Evolutionary conservation across 1,140 invertebrate species (phyloP).

Genomic region (Papilio xuthus): DNA sequence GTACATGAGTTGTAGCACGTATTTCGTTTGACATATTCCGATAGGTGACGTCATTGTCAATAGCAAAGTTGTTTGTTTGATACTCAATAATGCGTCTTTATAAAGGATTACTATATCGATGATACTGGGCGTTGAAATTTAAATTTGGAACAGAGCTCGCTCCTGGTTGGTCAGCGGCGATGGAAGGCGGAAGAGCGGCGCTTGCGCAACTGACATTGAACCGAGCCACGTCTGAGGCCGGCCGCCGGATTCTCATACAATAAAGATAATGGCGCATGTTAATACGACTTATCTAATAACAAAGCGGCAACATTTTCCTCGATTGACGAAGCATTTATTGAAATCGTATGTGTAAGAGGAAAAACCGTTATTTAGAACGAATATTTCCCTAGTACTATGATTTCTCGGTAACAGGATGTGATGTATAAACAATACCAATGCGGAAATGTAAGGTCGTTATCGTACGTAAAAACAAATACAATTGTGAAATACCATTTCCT

Average conservation of each 20-base stretch:
- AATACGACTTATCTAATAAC: conserved; percentile 38
- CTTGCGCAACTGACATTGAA: conserved; percentile 81
- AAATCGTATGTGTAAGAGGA: conserved; percentile 42
- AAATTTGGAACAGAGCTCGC: conserved; percentile 53
- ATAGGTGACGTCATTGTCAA: conserved; percentile 25
- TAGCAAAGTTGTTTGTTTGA: background rate
- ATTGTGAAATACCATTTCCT: conserved; percentile 30
- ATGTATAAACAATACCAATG: conserved; percentile 47
- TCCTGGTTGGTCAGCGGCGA: conserved; percentile 62
- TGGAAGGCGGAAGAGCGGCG: conserved; percentile 74
- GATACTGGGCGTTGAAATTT: conserved; percentile 42
- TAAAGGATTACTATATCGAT: conserved; percentile 14
- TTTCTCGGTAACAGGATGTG: conserved; percentile 60
- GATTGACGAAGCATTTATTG: conserved; percentile 43
- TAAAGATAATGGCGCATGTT: conserved; percentile 35
- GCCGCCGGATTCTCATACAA: conserved; percentile 64
- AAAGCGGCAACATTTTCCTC: conserved; percentile 29
- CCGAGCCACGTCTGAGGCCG: conserved; percentile 66
- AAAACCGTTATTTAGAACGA: conserved; percentile 42
- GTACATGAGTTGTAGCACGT: conserved; percentile 30
- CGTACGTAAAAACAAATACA: conserved; percentile 46
- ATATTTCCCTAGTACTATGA: conserved; percentile 43
- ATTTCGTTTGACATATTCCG: conserved; percentile 6
- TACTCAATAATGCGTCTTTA: conserved; percentile 20
- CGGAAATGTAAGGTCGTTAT: conserved; percentile 46